Evolutionary conservation across 92 coral and sea anemone species (phyloP), one percentile per base, ranked within the genome.

Genomic region (Epizoanthus scotinus): DNA sequence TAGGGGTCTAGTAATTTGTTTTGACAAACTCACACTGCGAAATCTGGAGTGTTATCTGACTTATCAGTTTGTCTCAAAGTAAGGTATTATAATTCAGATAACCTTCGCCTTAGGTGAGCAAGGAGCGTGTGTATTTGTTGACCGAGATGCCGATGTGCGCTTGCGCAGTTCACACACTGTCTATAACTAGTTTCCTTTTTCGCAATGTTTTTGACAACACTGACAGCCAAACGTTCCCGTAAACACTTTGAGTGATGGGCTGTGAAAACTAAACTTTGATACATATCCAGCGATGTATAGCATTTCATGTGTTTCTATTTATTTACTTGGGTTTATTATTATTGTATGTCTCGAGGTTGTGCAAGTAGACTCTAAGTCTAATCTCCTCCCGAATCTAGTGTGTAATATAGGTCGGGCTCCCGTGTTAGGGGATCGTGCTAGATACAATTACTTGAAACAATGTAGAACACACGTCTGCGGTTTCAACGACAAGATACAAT

Each of bases 221-320:
- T 70, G 17, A 47, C 77, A 53, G 38, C 3, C 56, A 40, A 75
- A 22, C 3, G 15, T 2, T 25, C 20, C 25, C 20, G 25, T 6
- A 19, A 58, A 36, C 60, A 58, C 34, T 36, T 58, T 75, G 69
- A 75, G 57, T 20, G 66, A 75, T 75, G 29, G 68, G 8, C 81
- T 75, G 55, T 8, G 69, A 75, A 58, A 60, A 74, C n/a, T 15
- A 59, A 31, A 52, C 40, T 29, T 58, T 38, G 68, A 58, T 57
- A 52, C 68, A 63, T 75, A 18, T 34, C 21, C 15, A 47, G 52
- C 15, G 52, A 47, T 5, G 2, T 17, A 73, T 56, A 53, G 38
- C 34, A 56, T 73, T 27, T 73, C 47, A 7, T 55, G 42, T 73
- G 19, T 12, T 55, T 19, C 9, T 47, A 54, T 44, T 54, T 28